A percentile compares a stretch with the other conserved stretches of the same genome.
These are phyloP conservation scores for Oryzias woworae DNA, from an alignment of 2,113 vertebrate species.

Conservation along the genomic window DNA sequence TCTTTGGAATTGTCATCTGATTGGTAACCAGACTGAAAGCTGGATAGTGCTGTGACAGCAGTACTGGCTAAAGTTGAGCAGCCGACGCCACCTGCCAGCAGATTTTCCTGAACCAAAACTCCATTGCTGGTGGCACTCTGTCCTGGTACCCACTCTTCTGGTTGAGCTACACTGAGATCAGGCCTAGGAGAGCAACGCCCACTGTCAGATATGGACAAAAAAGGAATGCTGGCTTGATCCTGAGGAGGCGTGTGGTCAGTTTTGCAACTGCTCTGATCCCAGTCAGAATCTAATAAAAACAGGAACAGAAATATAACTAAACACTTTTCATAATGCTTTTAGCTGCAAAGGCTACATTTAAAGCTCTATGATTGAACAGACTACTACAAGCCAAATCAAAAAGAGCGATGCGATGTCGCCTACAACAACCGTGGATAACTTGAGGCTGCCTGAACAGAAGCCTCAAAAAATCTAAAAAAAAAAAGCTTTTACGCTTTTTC, in stretches of 20 bases:
- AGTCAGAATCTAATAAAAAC: conserved; percentile 54
- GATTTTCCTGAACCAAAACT: conserved; percentile 42
- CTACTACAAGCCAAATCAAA: no score
- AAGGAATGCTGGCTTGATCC: conserved; percentile 48
- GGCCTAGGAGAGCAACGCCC: conserved; percentile 55
- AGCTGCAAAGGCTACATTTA: no score
- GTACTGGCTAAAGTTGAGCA: conserved; percentile 45
- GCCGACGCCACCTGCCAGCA: conserved; percentile 47
- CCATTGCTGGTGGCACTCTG: conserved; percentile 36
- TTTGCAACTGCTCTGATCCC: conserved; percentile 41
- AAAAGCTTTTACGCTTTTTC: no score
- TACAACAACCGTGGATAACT: no score
- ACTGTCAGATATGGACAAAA: conserved; percentile 60
- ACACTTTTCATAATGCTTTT: no score
- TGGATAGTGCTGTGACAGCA: conserved; percentile 14
- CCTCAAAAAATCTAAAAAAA: no score
- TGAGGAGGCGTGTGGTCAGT: conserved; percentile 42
- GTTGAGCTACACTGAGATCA: conserved; percentile 50
- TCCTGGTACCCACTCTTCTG: conserved; percentile 57
- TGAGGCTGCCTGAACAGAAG: no score
- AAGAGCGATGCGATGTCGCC: no score
- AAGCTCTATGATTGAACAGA: no score
- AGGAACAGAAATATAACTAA: not conserved
- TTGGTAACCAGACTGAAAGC: conserved; percentile 48
- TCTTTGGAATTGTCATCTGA: conserved; percentile 61